These are phyloP conservation scores for Nipponacmea schrenckii DNA, from an alignment of 2,888 invertebrate genomes.

Conservation along the genomic window DNA sequence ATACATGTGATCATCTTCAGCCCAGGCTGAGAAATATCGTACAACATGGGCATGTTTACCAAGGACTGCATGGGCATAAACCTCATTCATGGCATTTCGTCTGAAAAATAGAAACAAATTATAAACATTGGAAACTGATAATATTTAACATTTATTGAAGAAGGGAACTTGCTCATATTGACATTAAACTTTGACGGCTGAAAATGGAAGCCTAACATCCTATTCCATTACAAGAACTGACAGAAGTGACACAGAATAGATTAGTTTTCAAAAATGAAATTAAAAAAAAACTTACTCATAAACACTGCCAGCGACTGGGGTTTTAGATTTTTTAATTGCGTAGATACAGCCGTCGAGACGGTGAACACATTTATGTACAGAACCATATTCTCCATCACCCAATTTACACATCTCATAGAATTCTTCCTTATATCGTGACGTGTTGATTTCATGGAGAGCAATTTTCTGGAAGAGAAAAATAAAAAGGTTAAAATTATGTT, in stretches of 20 bases:
- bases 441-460: constrained; percentile 81
- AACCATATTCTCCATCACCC: constrained; percentile 88
- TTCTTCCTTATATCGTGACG: constrained; percentile 74
- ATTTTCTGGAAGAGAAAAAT: constrained; percentile 69
- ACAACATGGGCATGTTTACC: constrained; percentile 92
- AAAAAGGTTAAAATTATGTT: constrained; percentile 1
- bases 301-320: constrained; percentile 86
- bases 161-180: no score
- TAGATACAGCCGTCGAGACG: constrained; percentile 91
- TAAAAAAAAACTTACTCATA: constrained; percentile 74
- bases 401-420: constrained; percentile 85
- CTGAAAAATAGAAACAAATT: constrained; percentile 65
- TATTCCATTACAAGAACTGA: background rate
- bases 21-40: constrained; percentile 96
- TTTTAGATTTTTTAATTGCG: constrained; percentile 87
- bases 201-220: background rate
- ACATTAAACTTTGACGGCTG: no score
- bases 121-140: no score
- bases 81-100: constrained; percentile 87
- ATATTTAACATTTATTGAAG: no score
- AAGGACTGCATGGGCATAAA: constrained; percentile 92
- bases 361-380: constrained; percentile 88
- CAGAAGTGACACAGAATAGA: no score
- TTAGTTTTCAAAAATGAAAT: no score
- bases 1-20: constrained; percentile 92